phyloP scores from a whole-genome alignment of 2,113 vertebrate genomes.

The Uria aalge region DNA sequence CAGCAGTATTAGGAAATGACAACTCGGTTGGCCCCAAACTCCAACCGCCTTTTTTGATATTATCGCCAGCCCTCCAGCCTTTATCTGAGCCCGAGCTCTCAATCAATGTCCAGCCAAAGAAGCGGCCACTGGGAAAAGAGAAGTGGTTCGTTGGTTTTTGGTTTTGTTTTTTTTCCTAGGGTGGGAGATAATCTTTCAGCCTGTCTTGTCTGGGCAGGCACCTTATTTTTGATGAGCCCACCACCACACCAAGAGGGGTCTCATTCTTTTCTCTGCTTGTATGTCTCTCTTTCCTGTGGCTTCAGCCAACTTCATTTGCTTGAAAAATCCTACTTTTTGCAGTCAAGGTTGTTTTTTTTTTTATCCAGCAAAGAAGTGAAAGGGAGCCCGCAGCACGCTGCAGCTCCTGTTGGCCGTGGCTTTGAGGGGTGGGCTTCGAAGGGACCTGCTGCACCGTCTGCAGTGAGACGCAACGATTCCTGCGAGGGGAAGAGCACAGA shows the following conservation, averaged over 20 bases:
- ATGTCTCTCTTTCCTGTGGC: background rate
- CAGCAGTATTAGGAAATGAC: constrained; percentile 38
- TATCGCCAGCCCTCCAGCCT: background rate
- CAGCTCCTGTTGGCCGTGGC: background rate
- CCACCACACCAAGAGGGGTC: background rate
- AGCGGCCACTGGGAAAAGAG: background rate
- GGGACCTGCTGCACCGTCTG: background rate
- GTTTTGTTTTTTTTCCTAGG: background rate
- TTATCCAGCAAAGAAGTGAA: background rate
- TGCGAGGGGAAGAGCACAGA: background rate
- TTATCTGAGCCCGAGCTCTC: background rate
- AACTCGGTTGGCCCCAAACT: constrained; percentile 16
- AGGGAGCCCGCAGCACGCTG: background rate
- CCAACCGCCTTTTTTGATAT: background rate
- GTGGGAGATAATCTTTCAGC: background rate
- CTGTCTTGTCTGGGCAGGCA: background rate
- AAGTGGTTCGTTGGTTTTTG: background rate
- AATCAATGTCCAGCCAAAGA: constrained; percentile 2
- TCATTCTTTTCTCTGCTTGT: background rate
- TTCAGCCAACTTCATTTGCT: background rate
- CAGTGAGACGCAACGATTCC: background rate
- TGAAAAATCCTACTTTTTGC: background rate
- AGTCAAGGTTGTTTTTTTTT: background rate
- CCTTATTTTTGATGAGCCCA: background rate
- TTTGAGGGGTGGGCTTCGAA: background rate